Conservation (phyloP, 2,797 vertebrate species). For the Pagetopsis macropterus region DNA sequence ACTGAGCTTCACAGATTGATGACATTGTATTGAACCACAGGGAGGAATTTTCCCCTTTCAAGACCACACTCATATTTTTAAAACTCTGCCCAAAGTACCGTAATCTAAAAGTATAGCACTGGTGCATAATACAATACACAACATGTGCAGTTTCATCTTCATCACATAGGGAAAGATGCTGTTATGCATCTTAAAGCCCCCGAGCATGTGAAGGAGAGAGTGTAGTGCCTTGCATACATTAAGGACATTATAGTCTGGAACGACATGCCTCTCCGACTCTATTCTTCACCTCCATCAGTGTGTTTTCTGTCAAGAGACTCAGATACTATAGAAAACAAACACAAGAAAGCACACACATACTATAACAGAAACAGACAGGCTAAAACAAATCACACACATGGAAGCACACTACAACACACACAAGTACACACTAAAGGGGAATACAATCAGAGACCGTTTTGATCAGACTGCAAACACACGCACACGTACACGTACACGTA, state of each 20-base stretch:
- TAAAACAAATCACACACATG: constrained; percentile 32
- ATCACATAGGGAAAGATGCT: constrained; percentile 3
- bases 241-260: constrained; percentile 23
- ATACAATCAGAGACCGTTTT: constrained; percentile 30
- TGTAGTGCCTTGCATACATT: constrained; percentile 2
- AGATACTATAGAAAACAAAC: neutral
- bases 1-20: constrained; percentile 27
- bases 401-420: constrained; percentile 19
- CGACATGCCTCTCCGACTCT: constrained; percentile 13
- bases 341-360: constrained; percentile 11
- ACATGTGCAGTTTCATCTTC: constrained; percentile 24
- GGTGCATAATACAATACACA: constrained; percentile 45
- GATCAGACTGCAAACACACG: constrained; percentile 24
- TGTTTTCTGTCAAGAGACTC: constrained; percentile 20
- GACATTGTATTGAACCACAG: constrained; percentile 28
- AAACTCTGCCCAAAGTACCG: constrained; percentile 24
- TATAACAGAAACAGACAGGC: constrained; percentile 22
- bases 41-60: constrained; percentile 14
- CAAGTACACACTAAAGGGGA: constrained; percentile 4
- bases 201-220: constrained; percentile 18
- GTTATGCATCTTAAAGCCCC: constrained; percentile 39
- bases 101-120: constrained; percentile 18
- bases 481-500: constrained; percentile 9
- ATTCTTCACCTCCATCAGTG: constrained; percentile 5
- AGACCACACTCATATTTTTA: constrained; percentile 25